Conservation (phyloP, 2,113 vertebrate species). For the Pholis gunnellus region DNA sequence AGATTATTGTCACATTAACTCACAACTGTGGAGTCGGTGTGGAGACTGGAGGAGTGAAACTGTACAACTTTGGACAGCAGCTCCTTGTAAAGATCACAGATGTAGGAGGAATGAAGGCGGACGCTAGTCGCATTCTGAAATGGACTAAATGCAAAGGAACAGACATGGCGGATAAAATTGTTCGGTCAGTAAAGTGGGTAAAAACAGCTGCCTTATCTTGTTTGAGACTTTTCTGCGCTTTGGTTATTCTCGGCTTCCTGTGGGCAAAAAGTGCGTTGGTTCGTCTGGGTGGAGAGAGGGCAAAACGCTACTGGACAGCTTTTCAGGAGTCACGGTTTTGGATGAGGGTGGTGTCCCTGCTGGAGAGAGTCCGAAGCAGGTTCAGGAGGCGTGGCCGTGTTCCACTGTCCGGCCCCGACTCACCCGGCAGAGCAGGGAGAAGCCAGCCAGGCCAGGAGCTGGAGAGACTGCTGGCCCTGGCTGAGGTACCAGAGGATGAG, state of each 20-base stretch:
- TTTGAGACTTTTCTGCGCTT: slow-evolving; percentile 81
- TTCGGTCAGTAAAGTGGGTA: slow-evolving; percentile 56
- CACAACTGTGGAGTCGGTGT: slow-evolving; percentile 85
- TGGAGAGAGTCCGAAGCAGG: slow-evolving; percentile 62
- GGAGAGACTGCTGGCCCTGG: slow-evolving; percentile 89
- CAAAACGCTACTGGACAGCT: slow-evolving; percentile 76
- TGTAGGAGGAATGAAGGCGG: slow-evolving; percentile 78
- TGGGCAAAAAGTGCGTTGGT: slow-evolving; percentile 63
- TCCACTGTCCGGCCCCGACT: slow-evolving; percentile 59
- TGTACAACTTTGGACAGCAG: slow-evolving; percentile 84
- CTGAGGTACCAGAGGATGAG: slow-evolving; percentile 90
- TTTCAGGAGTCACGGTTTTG: slow-evolving; percentile 82
- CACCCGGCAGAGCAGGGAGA: slow-evolving; percentile 76
- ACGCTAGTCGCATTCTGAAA: slow-evolving; percentile 75
- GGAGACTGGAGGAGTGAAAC: slow-evolving; percentile 83
- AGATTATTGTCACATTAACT: slow-evolving; percentile 88
- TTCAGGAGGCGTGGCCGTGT: slow-evolving; percentile 53
- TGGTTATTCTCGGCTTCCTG: slow-evolving; percentile 80
- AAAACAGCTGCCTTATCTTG: slow-evolving; percentile 80
- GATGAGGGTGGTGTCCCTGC: slow-evolving; percentile 69
- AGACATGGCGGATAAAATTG: slow-evolving; percentile 71
- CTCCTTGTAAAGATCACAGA: slow-evolving; percentile 82
- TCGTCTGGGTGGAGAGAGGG: slow-evolving; percentile 71
- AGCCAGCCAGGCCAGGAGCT: slow-evolving; percentile 87
- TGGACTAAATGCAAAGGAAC: slow-evolving; percentile 67